phyloP scores from a whole-genome alignment of 2,888 invertebrate genomes.

The Metalampra italica region DNA sequence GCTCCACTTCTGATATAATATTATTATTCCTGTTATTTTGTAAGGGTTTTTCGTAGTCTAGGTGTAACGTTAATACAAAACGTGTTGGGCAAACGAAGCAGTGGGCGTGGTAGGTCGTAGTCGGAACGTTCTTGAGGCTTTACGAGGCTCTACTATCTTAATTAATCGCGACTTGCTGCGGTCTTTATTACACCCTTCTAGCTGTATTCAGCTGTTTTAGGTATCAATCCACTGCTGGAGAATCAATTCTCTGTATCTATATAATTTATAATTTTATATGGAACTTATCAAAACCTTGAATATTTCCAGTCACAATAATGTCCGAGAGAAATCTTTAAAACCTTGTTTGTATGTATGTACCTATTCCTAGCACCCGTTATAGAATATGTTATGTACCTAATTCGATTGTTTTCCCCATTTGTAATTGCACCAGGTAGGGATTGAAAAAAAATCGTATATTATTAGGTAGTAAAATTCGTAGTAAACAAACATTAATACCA shows the following conservation, averaged over 20 bases:
- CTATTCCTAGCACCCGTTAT: too few relatives aligned
- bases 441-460: too few relatives aligned
- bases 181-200: constrained; percentile 63
- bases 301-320: too few relatives aligned
- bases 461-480: too few relatives aligned
- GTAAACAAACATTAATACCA: too few relatives aligned
- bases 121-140: constrained; percentile 40
- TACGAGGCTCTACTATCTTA: constrained; percentile 55
- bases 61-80: not conserved
- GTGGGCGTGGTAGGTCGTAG: constrained; percentile 50
- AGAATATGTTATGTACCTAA: too few relatives aligned
- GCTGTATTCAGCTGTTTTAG: constrained; percentile 57
- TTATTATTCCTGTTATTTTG: not conserved
- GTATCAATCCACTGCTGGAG: constrained; percentile 54
- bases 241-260: constrained; percentile 16
- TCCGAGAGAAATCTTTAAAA: too few relatives aligned
- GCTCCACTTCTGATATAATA: not conserved
- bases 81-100: constrained; percentile 31
- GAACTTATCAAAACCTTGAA: too few relatives aligned
- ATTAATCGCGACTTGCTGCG: constrained; percentile 56
- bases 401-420: too few relatives aligned
- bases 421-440: too few relatives aligned
- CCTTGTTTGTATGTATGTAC: too few relatives aligned
- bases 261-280: not conserved
- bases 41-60: not conserved